Conservation (phyloP, 2,113 vertebrate species). For the Mormyrus lacerda region DNA sequence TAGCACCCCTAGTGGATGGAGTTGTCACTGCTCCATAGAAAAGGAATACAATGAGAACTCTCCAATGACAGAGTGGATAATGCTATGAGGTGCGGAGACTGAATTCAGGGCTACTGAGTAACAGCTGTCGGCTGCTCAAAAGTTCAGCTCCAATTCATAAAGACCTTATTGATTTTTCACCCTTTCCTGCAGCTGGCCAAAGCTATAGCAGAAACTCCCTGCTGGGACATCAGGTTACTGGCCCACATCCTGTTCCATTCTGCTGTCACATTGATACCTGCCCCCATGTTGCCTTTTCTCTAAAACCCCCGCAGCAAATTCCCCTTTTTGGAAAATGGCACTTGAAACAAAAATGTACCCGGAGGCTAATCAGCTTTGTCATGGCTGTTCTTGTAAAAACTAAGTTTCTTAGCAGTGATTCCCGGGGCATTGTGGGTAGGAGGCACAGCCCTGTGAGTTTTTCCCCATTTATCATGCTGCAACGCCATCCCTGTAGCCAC, state of each 20-base stretch:
- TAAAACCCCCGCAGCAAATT: background rate
- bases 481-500: background rate
- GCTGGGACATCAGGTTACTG: background rate
- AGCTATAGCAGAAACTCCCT: background rate
- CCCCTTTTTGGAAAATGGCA: background rate
- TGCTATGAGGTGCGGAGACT: background rate
- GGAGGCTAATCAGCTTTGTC: background rate
- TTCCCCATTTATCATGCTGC: background rate
- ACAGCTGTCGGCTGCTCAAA: background rate
- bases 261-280: background rate
- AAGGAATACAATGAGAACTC: background rate
- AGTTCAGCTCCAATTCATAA: background rate
- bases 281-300: background rate
- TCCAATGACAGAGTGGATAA: background rate
- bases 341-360: constrained; percentile 1
- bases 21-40: background rate
- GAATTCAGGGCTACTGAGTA: background rate
- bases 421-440: constrained; percentile 29
- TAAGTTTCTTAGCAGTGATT: background rate
- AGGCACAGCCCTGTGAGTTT: constrained; percentile 10
- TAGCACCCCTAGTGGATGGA: constrained; percentile 13
- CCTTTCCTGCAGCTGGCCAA: background rate
- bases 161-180: background rate
- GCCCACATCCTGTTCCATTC: background rate
- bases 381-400: background rate